Evolutionary conservation across 2,797 vertebrate genomes (phyloP), one percentile per base, ranked within the genome.

Genomic region (Trichosurus vulpecula): DNA sequence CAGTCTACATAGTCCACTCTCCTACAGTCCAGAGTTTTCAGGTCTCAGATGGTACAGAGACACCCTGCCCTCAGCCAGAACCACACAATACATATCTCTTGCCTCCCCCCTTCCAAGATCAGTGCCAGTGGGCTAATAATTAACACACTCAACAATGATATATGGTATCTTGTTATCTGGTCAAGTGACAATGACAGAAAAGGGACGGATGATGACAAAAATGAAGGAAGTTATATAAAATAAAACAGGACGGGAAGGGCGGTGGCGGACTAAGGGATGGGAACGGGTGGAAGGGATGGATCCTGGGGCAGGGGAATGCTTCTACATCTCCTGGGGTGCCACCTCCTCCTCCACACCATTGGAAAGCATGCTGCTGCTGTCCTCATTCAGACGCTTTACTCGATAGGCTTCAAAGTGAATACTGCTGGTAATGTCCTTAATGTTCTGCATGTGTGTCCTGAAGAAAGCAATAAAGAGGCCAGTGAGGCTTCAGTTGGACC

Each of bases 371-470:
- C 96, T 93, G 41, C 97, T 97, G 97, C 97, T 98, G 98, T 99
- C 99, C 97, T 99, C 99, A 0, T 99, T 99, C 98, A 99, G 99
- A 92, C 99, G 99, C 96, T 99, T 99, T 54, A 99, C 99, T 0
- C 99, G 99, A 98, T 99, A 99, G 2, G 99, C 99, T 98, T 99
- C 99, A 0, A 99, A 99, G 98, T 99, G 99, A 99, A 99, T 99
- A 99, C 98, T 99, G 98, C 99, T 99, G 97, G 99, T 99, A 98
- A 99, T 99, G 98, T 99, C 99, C 97, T 99, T 99, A 97, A 99
- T 99, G 98, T 99, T 99, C 98, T 99, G 99, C 99, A 99, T 99
- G 98, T 99, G 99, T 27, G 99, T 99, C 99, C 99, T 99, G 98
- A 0, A 95, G 94, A 47, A 93, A 35, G 94, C 81, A 97, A 53